A percentile compares a stretch with the other conserved stretches of the same genome.
These are phyloP conservation scores for Gallinago paraguaiae DNA, from an alignment of 2,113 vertebrate genomes.

Conservation along the genomic window DNA sequence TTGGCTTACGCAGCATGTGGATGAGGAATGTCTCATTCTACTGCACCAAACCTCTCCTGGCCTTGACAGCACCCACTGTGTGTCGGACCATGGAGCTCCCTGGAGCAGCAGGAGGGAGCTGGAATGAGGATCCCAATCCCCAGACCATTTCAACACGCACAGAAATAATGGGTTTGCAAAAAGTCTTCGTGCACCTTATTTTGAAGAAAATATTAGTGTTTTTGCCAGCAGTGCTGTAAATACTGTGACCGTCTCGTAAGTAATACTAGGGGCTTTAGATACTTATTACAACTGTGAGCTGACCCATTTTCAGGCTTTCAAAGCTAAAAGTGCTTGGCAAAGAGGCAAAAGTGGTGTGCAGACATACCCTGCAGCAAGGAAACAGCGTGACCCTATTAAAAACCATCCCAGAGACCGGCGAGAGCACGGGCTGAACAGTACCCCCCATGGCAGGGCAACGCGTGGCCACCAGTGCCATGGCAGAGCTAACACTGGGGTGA, in stretches of 20 bases:
- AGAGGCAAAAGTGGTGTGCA: neutral
- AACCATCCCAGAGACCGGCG: rapidly evolving
- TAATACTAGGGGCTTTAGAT: neutral
- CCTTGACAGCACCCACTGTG: rapidly evolving
- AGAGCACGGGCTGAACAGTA: neutral
- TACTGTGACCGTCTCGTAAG: neutral
- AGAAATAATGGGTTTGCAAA: neutral
- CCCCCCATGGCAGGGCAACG: neutral
- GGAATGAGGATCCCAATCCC: neutral
- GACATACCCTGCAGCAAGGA: neutral
- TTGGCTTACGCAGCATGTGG: neutral
- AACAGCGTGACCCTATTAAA: neutral
- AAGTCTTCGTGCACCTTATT: neutral
- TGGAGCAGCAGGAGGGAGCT: neutral
- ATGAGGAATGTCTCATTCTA: neutral
- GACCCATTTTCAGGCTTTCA: slow-evolving; percentile 26
- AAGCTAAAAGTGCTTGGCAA: neutral
- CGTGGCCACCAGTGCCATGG: rapidly evolving
- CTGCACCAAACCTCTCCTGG: neutral
- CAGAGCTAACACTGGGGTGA: neutral
- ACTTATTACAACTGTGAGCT: neutral
- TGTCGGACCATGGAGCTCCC: neutral
- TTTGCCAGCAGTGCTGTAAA: neutral
- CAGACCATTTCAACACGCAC: rapidly evolving
- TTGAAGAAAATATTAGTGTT: neutral